Base-by-base conservation (phyloP, 1,140 invertebrate genomes). In the Leptestheria dahalacensis region DNA sequence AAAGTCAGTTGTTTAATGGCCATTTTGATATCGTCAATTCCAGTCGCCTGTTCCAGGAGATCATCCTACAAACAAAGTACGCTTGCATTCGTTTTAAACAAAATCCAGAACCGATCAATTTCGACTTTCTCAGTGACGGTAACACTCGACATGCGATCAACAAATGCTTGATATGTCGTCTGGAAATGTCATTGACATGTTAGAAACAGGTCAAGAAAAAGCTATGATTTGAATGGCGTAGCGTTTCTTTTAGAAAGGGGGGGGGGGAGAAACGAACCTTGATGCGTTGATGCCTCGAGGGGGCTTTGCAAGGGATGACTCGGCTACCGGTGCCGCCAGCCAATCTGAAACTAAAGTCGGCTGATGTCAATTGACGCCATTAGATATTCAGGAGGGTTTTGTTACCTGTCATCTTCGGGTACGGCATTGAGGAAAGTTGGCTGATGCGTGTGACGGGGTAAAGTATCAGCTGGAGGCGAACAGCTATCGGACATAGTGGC, bases 1-100 rank as follows among this genome's bases (percentile, higher is more conserved):
- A 91, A 81, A 0, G 88, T 91, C 55, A 91, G 73, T 71, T 90
- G 87, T 65, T 90, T 87, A 61, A 92, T 88, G 53, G 89, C 88
- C 51, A 86, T 75, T 66, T 89, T 85, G 64, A 92, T 91, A 69
- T 91, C 88, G 66, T 91, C 87, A 49, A 91, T 71, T 0, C 88
- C 88, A 23, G 6, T 82, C 80, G 55, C 86, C 82, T 33, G 80
- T 80, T 71, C 68, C 12, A 72, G 63, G 15, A 68, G 61, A 55
- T 68, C 67, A 50, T 67, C 67, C 67, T 68, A 57, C 3, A 52
- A 41, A 29, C 10, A 47, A 33, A 29, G 10, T n/a, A 2, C 26
- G 15, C 29, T 18, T 28, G 21, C 23, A 28, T 15, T 26, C 12
- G 6, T 12, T 10, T 2, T n/a, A 3, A 12, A 51, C 26, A 2